A percentile compares a stretch with the other conserved stretches of the same genome.
Evolutionary conservation across 2,888 invertebrate genomes (phyloP).

Genomic region (Andricus quercusramuli): DNA sequence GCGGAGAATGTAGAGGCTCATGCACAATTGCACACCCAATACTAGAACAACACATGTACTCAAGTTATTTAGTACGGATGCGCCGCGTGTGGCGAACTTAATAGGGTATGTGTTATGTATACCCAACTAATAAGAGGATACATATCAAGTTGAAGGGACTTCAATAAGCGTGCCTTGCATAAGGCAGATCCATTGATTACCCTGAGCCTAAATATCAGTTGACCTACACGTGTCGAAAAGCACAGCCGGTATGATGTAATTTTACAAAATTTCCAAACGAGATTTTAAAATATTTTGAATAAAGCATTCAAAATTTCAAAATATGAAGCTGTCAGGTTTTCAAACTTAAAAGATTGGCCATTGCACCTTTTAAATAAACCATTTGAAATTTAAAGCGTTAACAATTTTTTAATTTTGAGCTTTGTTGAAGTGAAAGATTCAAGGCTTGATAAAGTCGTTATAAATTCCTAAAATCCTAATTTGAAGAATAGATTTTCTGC

Average conservation of each 20-base stretch:
- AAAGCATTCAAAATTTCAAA: no score
- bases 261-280: not conserved
- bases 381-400: no score
- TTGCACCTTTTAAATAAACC: no score
- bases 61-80: not conserved
- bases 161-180: slow-evolving; percentile 16
- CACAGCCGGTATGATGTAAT: not conserved
- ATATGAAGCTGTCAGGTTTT: no score
- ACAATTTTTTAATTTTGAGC: no score
- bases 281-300: not conserved
- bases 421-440: no score
- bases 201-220: slow-evolving; percentile 37
- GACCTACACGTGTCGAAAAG: slow-evolving; percentile 25
- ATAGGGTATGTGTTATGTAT: not conserved
- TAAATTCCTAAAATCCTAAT: no score
- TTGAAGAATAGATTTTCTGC: not conserved
- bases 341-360: no score
- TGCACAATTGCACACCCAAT: not conserved
- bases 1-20: not conserved
- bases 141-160: slow-evolving; percentile 27
- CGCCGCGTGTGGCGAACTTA: not conserved
- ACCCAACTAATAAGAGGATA: not conserved
- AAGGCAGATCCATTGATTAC: slow-evolving; percentile 7
- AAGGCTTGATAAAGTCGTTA: no score
- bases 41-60: not conserved